Conservation (phyloP, 2,113 vertebrate species). For the Dromaius novaehollandiae region DNA sequence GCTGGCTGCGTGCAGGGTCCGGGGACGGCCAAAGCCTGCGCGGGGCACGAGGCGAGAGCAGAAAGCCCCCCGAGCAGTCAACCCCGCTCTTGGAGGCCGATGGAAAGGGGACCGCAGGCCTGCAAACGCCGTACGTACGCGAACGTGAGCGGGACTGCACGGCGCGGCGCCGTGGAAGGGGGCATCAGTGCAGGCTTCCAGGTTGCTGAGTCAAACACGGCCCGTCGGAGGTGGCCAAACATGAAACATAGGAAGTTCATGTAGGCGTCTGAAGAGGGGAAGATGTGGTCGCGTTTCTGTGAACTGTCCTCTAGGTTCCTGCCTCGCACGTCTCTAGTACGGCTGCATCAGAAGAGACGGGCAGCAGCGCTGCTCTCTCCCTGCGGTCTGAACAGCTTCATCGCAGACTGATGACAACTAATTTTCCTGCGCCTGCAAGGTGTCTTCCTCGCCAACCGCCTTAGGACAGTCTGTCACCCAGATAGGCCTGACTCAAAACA, state of each 20-base stretch:
- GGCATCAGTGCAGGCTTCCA: neutral
- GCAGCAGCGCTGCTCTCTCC: neutral
- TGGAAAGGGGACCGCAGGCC: fast-evolving
- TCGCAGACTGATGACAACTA: too few relatives aligned
- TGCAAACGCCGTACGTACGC: too few relatives aligned
- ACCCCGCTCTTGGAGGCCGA: too few relatives aligned
- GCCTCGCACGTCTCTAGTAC: fast-evolving
- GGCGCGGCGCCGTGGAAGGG: too few relatives aligned
- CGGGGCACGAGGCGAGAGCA: neutral
- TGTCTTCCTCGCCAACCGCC: neutral
- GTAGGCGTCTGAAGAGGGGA: neutral
- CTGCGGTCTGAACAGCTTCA: neutral
- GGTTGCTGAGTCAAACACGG: neutral
- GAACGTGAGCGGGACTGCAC: fast-evolving
- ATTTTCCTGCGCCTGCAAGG: neutral
- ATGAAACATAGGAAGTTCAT: neutral
- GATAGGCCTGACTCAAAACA: neutral
- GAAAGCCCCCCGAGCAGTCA: neutral
- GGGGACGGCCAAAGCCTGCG: neutral
- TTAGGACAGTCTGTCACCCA: neutral
- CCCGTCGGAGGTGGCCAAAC: neutral
- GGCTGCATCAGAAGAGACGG: neutral
- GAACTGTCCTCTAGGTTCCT: neutral
- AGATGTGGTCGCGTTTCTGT: neutral
- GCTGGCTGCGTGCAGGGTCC: neutral